Conservation (phyloP, 2,888 invertebrate genomes). For the Mythimna vitellina region DNA sequence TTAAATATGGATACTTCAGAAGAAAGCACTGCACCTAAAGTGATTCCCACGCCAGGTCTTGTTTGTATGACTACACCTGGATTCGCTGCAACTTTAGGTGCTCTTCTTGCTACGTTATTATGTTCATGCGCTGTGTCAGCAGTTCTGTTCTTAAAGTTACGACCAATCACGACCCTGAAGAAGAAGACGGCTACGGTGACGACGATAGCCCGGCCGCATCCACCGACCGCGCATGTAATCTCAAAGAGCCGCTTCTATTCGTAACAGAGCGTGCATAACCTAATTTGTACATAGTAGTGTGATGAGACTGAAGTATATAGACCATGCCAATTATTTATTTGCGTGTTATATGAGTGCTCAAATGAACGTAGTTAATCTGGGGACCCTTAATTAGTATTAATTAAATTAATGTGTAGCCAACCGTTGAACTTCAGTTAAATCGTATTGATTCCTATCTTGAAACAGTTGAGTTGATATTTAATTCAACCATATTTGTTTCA, state of each 20-base stretch:
- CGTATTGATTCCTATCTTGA: conserved; percentile 70
- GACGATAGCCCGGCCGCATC: conserved; percentile 86
- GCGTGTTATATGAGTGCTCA: conserved; percentile 83
- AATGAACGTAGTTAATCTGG: conserved; percentile 70
- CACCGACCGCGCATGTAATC: conserved; percentile 85
- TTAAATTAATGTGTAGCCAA: conserved; percentile 60
- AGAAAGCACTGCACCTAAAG: conserved; percentile 90
- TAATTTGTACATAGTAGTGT: conserved; percentile 90
- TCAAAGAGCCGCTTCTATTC: conserved; percentile 93
- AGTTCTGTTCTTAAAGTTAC: conserved; percentile 95
- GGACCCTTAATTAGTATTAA: conserved; percentile 65
- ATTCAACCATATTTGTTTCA: conserved; percentile 48
- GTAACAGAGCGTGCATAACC: conserved; percentile 86
- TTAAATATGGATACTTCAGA: conserved; percentile 95
- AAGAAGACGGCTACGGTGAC: conserved; percentile 89
- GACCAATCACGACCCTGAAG: conserved; percentile 92
- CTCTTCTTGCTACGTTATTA: conserved; percentile 95
- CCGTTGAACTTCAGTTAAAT: conserved; percentile 74
- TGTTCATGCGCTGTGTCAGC: conserved; percentile 96
- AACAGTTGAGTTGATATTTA: conserved; percentile 64
- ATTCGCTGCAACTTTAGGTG: conserved; percentile 96
- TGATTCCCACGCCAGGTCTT: conserved; percentile 93
- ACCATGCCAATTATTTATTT: conserved; percentile 85
- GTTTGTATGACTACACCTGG: conserved; percentile 99
- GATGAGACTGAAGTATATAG: conserved; percentile 89